A percentile compares a stretch with the other conserved stretches of the same genome.
phyloP scores from a whole-genome alignment of 2,113 vertebrate species.

The Podiceps cristatus region DNA sequence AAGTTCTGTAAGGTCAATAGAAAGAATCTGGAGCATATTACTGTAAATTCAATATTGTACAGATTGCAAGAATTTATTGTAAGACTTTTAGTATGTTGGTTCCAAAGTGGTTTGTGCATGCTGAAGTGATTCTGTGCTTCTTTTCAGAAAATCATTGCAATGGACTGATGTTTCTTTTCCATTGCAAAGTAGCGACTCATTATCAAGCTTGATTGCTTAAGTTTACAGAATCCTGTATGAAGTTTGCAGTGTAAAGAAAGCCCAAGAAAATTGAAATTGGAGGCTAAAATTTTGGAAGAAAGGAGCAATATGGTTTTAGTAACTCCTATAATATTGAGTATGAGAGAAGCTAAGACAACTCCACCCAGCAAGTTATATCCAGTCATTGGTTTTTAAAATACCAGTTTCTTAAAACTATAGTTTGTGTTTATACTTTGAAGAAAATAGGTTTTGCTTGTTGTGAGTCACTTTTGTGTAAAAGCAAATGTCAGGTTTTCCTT shows the following conservation, averaged over 20 bases:
- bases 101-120: background rate
- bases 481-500: background rate
- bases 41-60: background rate
- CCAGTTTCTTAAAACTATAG: background rate
- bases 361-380: background rate
- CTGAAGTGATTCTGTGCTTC: background rate
- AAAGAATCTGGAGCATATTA: background rate
- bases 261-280: background rate
- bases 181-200: fast-evolving
- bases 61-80: background rate
- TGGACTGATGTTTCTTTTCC: background rate
- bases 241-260: background rate
- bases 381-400: background rate
- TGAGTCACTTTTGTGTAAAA: background rate
- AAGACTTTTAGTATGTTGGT: background rate
- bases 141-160: background rate
- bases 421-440: background rate
- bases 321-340: background rate
- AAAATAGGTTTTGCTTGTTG: background rate
- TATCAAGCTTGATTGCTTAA: background rate
- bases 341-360: background rate
- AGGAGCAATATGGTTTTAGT: background rate
- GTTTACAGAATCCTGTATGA: background rate
- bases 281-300: background rate
- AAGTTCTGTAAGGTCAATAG: background rate